Evolutionary conservation across 2,888 invertebrate genomes (phyloP), one percentile per base, ranked within the genome.

Genomic region (Ichneumon xanthorius): DNA sequence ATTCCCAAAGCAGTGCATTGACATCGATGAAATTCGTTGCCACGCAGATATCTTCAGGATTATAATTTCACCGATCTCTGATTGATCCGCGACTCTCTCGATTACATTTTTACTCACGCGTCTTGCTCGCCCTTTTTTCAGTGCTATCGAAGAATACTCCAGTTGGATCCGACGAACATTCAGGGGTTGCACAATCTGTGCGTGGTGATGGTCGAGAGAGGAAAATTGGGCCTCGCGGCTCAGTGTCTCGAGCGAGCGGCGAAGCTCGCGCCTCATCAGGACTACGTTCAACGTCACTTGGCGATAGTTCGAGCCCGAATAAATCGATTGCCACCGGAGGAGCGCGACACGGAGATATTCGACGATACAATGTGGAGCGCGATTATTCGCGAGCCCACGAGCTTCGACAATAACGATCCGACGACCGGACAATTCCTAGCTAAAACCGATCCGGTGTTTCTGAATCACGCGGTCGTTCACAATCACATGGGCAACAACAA

Each of bases 101-200:
- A 63, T 9, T 26, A 16, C 33, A 37, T 16, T 72, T n/a, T 40
- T 3, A 19, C 48, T 76, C 48, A 37, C 19, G 1, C 63, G 22
- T 67, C 71, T 71, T 45, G 4, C 16, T 45, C 45, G 45, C 16
- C 3, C 11, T 11, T 14, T 11, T 95, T 95, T 19, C 95, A 98
- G 97, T 99, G 99, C 93, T 99, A 99, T 94, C 96, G 96, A 77
- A 96, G 97, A 87, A 99, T 99, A 89, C 94, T 99, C 16, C 96
- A 97, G 89, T 94, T 98, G 87, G 99, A 99, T 90, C 97, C 99
- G 0, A 96, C 96, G 89, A 98, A 99, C 93, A 97, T 98, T 86
- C 99, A 99, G 94, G 99, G 98, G 0, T 95, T 98, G 63, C 99
- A 99, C 95, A 99, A 99, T 94, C 95, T 99, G 33, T 99, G 99